Base-by-base conservation (phyloP, 2,888 invertebrate genomes). In the Drosophila setosimentum region DNA sequence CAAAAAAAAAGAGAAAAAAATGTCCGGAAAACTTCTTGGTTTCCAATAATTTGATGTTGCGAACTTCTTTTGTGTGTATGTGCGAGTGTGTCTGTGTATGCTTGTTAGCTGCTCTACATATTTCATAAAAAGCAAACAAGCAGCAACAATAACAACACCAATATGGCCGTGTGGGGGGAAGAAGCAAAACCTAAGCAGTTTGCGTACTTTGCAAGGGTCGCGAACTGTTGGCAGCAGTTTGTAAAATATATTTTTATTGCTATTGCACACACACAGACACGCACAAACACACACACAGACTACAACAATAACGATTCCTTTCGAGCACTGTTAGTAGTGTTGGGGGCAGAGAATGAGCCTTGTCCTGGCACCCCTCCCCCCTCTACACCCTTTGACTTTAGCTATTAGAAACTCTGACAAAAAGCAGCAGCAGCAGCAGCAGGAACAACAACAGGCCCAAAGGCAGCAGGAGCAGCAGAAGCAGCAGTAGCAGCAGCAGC, bases 241-340 rank as follows among this genome's bases (percentile, higher is more conserved):
- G 90, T 87, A 90, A 91, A 91, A 87, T 87, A 87, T 87, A 91
- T 91, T 87, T 87, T 91, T 87, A 87, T 87, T 87, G 86, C 91
- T 91, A 89, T 91, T 85, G 83, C 90, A 77, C 68, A 80, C 78
- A 80, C 82, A 66, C 48, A 72, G 45, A 61, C 40, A 51, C 40
- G 42, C 48, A 63, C 35, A 37, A 33, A 48, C 51, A 61, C 42
- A 55, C 40, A 42, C 59, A 50, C 33, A 64, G 42, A 53, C 48
- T 45, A 68, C 70, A 78, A 69, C 70, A 75, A 72, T 76, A 70
- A 66, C 63, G 67, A 62, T 54, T 66, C 63, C 64, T 59, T 73
- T 54, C 48, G 63, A 59, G 66, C 45, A 59, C 33, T 57, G 40
- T 51, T 53, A 42, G 58, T 55, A 58, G 54, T 62, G 37, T 49